Percentiles rank a stretch among this genome's conserved stretches.
Evolutionary conservation across 2,113 vertebrate genomes (phyloP).

Genomic region (Chlamydotis undulata): DNA sequence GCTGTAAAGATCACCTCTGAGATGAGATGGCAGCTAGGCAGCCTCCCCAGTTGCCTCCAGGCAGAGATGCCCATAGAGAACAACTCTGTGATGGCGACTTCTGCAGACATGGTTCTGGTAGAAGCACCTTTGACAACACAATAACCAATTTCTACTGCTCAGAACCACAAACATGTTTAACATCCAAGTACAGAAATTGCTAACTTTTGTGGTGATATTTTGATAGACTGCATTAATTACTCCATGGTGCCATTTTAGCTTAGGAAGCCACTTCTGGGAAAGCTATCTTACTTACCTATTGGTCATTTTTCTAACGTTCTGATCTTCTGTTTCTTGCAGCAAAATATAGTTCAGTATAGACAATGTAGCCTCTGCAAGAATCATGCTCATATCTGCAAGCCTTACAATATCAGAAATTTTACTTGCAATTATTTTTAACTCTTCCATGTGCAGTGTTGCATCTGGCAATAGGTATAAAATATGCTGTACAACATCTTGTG

Average conservation of each 20-base stretch:
- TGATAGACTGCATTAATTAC: not conserved
- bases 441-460: not conserved
- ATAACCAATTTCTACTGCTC: not conserved
- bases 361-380: conserved; percentile 44
- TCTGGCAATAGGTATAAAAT: conserved; percentile 69
- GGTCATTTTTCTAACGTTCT: conserved; percentile 19
- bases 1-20: not conserved
- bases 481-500: conserved; percentile 57
- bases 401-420: conserved; percentile 63
- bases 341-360: conserved; percentile 53
- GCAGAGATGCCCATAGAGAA: not conserved
- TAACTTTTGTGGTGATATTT: not conserved
- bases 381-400: conserved; percentile 33
- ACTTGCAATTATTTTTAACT: conserved; percentile 64
- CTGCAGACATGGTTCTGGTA: not conserved
- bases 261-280: not conserved
- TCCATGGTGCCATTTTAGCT: not conserved
- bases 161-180: not conserved
- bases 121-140: not conserved
- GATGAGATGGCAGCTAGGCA: not conserved
- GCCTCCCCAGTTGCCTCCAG: not conserved
- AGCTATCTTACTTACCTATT: conserved; percentile 63
- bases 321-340: conserved; percentile 11
- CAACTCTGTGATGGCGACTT: not conserved
- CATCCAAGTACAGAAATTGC: not conserved